Base-by-base conservation (phyloP, 2,888 invertebrate genomes). In the Lutraria lutraria region DNA sequence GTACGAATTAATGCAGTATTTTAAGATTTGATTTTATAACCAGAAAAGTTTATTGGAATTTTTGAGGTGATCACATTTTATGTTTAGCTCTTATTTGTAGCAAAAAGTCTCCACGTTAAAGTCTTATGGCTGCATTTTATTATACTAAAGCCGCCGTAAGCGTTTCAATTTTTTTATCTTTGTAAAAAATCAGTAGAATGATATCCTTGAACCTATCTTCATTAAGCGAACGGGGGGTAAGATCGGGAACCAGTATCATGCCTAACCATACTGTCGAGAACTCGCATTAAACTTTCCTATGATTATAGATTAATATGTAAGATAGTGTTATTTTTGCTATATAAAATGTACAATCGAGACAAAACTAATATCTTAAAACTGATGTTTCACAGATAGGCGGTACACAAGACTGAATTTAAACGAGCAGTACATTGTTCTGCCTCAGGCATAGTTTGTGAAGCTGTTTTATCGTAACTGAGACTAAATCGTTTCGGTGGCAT, bases 281-380 rank as follows among this genome's bases (percentile, higher is more conserved):
- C 88, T 63, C 87, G 76, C 88, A 81, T 90, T 76, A 89, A 90
- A 90, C 90, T 85, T 90, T 89, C 90, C 60, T 90, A 90, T 89
- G 87, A 90, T 90, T 90, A 87, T 72, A 68, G 90, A 90, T 90
- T 89, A 89, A 90, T 90, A 89, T 82, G 29, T 80, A 29, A 43
- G 90, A 90, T 90, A 90, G 88, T 53, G 79, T 72, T 85, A 84
- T 85, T 86, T 81, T 81, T 87, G 87, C 84, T 87, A 87, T 87
- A 85, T 76, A 90, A 88, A 87, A 87, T 90, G 82, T 82, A 84
- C 83, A 87, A 87, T 90, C 85, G 87, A 90, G 90, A 90, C 90
- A 83, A 31, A 80, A 82, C 84, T 88, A 87, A 90, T 88, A 80
- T 85, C 31, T 53, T 80, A 81, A 89, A 86, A 79, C 54, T 83